phyloP scores from a whole-genome alignment of 2,113 vertebrate genomes.

The Trematocara macrostoma region DNA sequence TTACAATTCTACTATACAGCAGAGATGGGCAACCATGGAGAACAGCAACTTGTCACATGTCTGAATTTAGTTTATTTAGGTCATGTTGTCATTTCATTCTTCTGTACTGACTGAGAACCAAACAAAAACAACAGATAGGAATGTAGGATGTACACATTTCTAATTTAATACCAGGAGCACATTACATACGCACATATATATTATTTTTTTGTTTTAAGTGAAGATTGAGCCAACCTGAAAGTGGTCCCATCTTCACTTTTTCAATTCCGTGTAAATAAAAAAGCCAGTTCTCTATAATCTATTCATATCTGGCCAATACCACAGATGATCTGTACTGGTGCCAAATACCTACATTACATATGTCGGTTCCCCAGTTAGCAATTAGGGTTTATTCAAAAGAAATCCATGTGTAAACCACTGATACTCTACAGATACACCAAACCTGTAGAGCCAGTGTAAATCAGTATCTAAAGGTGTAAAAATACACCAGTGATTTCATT shows the following conservation, averaged over 20 bases:
- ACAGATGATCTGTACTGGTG: neutral
- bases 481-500: neutral
- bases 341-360: neutral
- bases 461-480: neutral
- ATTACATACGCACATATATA: no score
- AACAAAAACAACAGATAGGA: neutral
- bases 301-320: neutral
- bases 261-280: neutral
- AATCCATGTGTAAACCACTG: neutral
- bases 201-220: fast-evolving
- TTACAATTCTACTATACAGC: neutral
- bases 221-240: neutral
- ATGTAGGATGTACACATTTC: neutral
- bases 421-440: neutral
- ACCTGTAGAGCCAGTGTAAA: neutral
- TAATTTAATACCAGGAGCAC: neutral
- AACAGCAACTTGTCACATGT: neutral
- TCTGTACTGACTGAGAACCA: neutral
- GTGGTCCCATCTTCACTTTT: neutral
- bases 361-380: neutral
- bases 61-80: no score
- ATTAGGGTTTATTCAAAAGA: neutral
- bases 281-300: neutral
- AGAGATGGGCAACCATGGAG: neutral
- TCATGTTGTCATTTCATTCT: neutral